Evolutionary conservation across 2,797 vertebrate species (phyloP).

Genomic region (Anomalospiza imberbis): DNA sequence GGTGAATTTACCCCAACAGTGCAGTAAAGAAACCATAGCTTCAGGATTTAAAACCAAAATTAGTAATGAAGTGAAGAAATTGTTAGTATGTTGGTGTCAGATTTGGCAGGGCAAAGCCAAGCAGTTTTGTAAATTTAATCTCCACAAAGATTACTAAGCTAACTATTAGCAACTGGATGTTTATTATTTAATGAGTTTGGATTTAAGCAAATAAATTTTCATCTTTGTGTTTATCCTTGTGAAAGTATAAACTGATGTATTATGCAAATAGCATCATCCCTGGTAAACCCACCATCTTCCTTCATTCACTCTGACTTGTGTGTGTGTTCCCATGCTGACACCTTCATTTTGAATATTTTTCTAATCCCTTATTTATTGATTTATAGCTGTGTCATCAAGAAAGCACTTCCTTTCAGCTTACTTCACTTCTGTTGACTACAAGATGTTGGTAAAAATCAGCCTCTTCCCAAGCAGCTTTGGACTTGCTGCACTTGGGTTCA

Average conservation of each 20-base stretch:
- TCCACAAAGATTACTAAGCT: background rate
- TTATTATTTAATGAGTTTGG: background rate
- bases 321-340: background rate
- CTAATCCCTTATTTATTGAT: constrained; percentile 18
- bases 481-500: background rate
- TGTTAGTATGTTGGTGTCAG: background rate
- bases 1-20: background rate
- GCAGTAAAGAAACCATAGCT: background rate
- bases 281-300: background rate
- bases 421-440: background rate
- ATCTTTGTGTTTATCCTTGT: background rate
- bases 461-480: background rate
- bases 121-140: background rate
- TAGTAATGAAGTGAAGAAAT: background rate
- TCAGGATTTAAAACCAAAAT: background rate
- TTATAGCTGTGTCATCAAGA: background rate
- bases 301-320: background rate
- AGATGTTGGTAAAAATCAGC: background rate
- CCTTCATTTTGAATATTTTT: background rate
- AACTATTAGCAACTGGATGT: background rate
- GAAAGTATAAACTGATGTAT: background rate
- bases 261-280: background rate
- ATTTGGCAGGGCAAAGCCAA: background rate
- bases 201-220: constrained; percentile 4
- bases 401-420: background rate